Evolutionary conservation across 2,113 vertebrate genomes (phyloP), one percentile per base, ranked within the genome.

Genomic region (Phylloscopus trochilus): DNA sequence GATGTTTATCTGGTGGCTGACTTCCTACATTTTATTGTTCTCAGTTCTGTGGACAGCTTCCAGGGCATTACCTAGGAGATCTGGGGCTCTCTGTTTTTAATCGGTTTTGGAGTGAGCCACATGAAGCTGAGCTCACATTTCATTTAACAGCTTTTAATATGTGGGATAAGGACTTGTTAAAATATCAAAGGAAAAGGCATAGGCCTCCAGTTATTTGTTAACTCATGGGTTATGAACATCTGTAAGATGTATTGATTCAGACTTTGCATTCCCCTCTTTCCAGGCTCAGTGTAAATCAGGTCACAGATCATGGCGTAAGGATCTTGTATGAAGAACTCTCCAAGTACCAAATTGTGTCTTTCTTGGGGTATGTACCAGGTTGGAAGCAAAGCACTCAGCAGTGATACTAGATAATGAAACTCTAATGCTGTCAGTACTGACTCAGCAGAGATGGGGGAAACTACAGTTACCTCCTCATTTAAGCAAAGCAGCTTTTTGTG

Each of bases 211-310:
- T 52, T 24, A 43, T 60, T 83, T 2, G 3, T 70, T 90, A 60
- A 49, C 21, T 86, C 31, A 4, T 1, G 20, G 28, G 18, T 47
- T 33, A 67, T 55, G 43, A 62, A 39, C 23, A n/a, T 18, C n/a
- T 81, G 33, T 22, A 52, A 55, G 67, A 28, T 43, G 3, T 30
- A 26, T 31, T 33, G 35, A 82, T 31, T 26, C 89, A 74, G 19
- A 53, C 22, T 92, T 68, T 56, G 80, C 7, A 15, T 69, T 78
- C 41, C 7, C 59, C 91, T 91, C 55, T 16, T 96, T 97, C 35
- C 97, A 99, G 99, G 93, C 98, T 99, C 69, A 98, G 98, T 46
- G 99, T 99, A 51, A 99, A 99, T 95, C 98, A 98, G 90, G 97
- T 99, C 67, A 98, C 99, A 4, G 99, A 99, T 96, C 96, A 97